Conservation (phyloP, 2,113 vertebrate species). For the Phainopepla nitens region DNA sequence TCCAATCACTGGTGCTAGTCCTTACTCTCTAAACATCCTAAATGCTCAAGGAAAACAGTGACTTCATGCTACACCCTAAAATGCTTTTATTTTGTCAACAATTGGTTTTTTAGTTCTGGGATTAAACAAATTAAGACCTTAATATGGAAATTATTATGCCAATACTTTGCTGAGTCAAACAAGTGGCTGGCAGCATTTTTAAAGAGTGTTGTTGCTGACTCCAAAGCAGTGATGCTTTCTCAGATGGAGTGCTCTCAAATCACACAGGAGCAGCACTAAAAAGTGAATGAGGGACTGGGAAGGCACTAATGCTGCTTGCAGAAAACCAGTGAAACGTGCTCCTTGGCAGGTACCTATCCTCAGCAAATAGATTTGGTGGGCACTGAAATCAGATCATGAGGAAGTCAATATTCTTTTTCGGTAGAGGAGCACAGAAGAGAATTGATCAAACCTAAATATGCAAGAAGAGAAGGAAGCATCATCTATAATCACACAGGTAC, state of each 20-base stretch:
- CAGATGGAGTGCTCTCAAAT: neutral
- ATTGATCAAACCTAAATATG: neutral
- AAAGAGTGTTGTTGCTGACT: neutral
- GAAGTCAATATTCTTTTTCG: neutral
- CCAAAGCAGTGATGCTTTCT: neutral
- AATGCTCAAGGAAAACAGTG: neutral
- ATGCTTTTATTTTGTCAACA: neutral
- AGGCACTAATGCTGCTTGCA: neutral
- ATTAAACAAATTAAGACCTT: neutral
- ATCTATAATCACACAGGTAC: neutral
- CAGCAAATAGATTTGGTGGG: neutral
- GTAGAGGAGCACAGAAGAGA: neutral
- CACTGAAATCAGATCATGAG: neutral
- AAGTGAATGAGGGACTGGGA: neutral
- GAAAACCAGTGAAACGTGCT: neutral
- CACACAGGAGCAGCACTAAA: neutral
- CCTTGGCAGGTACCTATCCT: neutral
- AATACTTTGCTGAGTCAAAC: neutral
- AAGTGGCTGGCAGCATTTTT: neutral
- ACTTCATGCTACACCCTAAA: rapidly evolving
- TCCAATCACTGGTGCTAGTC: neutral
- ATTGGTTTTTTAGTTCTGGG: too few relatives aligned
- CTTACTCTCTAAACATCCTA: neutral
- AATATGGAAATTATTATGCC: neutral
- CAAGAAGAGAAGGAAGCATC: neutral